These are phyloP conservation scores for Brachionus plicatilis DNA, from an alignment of 1,140 invertebrate genomes.

Conservation along the genomic window DNA sequence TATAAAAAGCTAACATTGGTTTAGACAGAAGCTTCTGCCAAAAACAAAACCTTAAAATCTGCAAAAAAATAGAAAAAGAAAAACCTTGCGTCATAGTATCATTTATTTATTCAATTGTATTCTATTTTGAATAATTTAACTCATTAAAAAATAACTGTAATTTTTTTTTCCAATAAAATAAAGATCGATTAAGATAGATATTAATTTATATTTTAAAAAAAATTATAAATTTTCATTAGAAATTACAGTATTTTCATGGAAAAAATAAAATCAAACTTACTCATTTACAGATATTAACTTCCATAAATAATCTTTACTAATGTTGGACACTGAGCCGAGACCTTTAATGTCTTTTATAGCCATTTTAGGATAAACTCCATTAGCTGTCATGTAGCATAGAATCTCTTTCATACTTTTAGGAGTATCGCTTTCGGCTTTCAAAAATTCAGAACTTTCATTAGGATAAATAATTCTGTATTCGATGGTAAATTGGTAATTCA, in stretches of 20 bases:
- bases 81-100: too few species aligned
- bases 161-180: too few species aligned
- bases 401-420: slow-evolving; percentile 21
- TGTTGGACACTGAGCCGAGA: slow-evolving; percentile 49
- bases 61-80: too few species aligned
- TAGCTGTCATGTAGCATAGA: slow-evolving; percentile 50
- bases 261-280: slow-evolving; percentile 42
- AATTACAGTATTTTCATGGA: too few species aligned
- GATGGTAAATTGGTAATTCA: slow-evolving; percentile 51
- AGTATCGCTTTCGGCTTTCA: background rate
- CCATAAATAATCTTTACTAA: slow-evolving; percentile 55
- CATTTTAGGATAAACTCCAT: slow-evolving; percentile 53
- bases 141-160: too few species aligned
- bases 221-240: background rate
- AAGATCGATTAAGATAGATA: too few species aligned
- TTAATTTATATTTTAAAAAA: too few species aligned
- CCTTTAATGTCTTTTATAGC: slow-evolving; percentile 51
- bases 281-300: slow-evolving; percentile 51
- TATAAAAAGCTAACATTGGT: too few species aligned
- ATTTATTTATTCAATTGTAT: too few species aligned
- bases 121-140: too few species aligned
- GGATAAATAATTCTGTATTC: slow-evolving; percentile 51
- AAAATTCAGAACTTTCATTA: slow-evolving; percentile 44
- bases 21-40: too few species aligned
- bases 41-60: too few species aligned